A percentile compares a stretch with the other conserved stretches of the same genome.
phyloP scores from a whole-genome alignment of 2,797 vertebrate genomes.

The Florisuga fusca region DNA sequence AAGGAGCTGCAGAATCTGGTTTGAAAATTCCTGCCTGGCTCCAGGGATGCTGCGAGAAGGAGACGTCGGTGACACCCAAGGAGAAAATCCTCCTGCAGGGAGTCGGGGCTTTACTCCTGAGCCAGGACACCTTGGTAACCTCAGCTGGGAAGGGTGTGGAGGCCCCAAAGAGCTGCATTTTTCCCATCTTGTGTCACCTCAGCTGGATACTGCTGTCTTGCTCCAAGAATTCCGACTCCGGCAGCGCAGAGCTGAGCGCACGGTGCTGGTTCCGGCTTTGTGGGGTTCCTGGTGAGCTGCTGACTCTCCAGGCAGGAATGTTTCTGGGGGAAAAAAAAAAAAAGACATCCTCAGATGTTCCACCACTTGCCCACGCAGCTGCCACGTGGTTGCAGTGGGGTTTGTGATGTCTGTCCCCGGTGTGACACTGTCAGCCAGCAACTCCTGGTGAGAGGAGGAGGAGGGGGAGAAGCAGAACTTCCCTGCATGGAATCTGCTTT shows the following conservation, averaged over 20 bases:
- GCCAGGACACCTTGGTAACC: neutral
- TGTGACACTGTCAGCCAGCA: neutral
- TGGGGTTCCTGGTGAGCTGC: neutral
- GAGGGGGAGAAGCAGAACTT: neutral
- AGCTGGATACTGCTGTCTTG: too few relatives aligned
- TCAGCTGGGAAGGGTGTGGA: neutral
- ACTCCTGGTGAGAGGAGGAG: neutral
- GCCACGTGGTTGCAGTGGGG: neutral
- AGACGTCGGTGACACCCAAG: neutral
- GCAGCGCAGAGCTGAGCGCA: too few relatives aligned
- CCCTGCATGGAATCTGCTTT: neutral
- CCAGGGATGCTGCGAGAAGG: neutral
- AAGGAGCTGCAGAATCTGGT: neutral
- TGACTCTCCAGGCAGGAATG: neutral
- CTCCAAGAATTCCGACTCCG: too few relatives aligned
- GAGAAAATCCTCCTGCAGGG: neutral
- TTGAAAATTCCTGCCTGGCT: neutral
- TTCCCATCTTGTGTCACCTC: too few relatives aligned
- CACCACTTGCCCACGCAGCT: neutral
- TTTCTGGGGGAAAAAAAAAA: neutral
- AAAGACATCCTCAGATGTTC: fast-evolving
- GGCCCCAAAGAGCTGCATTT: fast-evolving
- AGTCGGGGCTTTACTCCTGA: neutral
- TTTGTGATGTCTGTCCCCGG: neutral
- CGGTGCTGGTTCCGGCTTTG: too few relatives aligned